Evolutionary conservation across 37 sponge, comb jelly and placozoan genomes (phyloP).

Genomic region (Hormiphora californensis): DNA sequence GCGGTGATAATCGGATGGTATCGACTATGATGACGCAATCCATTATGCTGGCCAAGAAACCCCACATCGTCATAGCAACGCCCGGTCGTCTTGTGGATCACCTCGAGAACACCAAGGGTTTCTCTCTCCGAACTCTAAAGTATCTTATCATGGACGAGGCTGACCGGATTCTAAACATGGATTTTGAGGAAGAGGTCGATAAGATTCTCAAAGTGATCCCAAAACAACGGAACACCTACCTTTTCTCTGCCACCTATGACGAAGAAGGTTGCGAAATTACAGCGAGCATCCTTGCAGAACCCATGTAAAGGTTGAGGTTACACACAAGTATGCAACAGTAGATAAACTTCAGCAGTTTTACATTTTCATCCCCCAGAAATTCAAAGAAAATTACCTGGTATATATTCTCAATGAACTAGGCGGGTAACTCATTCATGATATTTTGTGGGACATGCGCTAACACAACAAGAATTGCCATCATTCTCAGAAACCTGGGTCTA

Average conservation of each 20-base stretch:
- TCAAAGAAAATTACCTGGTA: conserved; percentile 95
- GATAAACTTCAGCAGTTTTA: conserved; percentile 92
- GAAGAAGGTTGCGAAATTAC: conserved; percentile 94
- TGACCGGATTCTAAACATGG: conserved; percentile 97
- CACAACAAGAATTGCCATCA: conserved; percentile 71
- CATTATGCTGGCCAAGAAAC: conserved; percentile 86
- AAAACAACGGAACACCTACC: conserved; percentile 77
- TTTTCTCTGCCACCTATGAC: conserved; percentile 99
- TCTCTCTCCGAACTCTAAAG: conserved; percentile 73
- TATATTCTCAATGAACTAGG: conserved; percentile 91
- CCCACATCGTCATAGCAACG: conserved; percentile 91
- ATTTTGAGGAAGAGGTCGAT: conserved; percentile 96
- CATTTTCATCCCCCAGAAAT: conserved; percentile 90
- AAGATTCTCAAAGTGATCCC: conserved; percentile 91
- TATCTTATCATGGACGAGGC: conserved; percentile 98
- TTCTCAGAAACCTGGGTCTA: conserved; percentile 85
- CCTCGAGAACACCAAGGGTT: conserved; percentile 97
- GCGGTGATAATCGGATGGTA: conserved; percentile 89
- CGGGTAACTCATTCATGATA: conserved; percentile 97
- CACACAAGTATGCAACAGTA: conserved; percentile 94
- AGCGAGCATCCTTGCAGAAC: conserved; percentile 86
- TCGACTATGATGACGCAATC: conserved; percentile 98
- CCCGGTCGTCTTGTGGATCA: conserved; percentile 97
- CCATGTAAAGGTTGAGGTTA: conserved; percentile 93
- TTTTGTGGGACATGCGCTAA: conserved; percentile 98